Conservation (phyloP, 2,113 vertebrate species). For the Glaucidium brasilianum region DNA sequence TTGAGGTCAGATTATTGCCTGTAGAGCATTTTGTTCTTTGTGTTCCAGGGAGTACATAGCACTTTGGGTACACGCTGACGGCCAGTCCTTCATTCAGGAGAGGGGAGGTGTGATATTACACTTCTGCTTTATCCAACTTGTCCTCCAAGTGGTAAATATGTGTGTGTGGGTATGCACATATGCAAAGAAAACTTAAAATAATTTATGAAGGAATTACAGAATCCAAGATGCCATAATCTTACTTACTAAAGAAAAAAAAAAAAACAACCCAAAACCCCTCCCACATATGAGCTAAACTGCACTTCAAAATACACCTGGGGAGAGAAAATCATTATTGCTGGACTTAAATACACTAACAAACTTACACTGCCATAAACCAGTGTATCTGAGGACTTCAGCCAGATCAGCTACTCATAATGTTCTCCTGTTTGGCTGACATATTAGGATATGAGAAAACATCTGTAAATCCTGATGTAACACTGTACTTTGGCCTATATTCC, state of each 20-base stretch:
- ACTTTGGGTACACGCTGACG: not conserved
- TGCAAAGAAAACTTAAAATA: conserved; percentile 63
- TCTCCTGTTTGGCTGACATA: not conserved
- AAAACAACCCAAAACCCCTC: not conserved
- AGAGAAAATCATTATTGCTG: not conserved
- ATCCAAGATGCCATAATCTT: not conserved
- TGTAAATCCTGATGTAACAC: not conserved
- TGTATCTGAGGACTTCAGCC: not conserved
- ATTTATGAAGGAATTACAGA: conserved; percentile 46
- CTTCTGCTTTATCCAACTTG: conserved; percentile 34
- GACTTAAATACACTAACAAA: not conserved
- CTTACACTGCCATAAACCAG: not conserved
- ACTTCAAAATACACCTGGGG: not conserved
- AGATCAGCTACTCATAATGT: not conserved
- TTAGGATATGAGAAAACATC: not conserved
- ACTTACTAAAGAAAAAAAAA: not conserved
- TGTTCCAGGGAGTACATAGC: not conserved
- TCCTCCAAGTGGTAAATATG: conserved; percentile 50
- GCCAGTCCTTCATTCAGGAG: not conserved
- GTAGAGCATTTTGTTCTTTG: not conserved
- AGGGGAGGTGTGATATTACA: conserved; percentile 58
- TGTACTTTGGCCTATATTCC: not conserved
- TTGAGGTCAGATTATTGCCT: not conserved
- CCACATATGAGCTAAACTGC: not conserved
- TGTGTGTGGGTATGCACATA: conserved; percentile 55